Base-by-base conservation (phyloP, 2,113 vertebrate species). In the Poeciliopsis prolifica region DNA sequence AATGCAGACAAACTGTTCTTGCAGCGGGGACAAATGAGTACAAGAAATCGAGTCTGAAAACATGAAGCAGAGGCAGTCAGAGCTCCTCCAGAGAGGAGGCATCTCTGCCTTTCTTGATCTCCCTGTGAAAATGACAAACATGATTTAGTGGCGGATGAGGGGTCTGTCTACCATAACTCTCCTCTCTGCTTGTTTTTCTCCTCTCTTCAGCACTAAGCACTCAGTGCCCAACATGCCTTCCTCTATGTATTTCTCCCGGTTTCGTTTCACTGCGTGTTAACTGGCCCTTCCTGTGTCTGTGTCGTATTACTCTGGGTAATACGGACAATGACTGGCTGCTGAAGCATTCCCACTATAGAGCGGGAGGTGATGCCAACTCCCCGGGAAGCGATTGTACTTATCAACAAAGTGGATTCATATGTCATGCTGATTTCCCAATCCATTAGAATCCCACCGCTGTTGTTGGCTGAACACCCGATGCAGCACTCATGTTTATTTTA, bases 141-240 rank as follows among this genome's bases (percentile, higher is more conserved):
- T 75, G 82, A 79, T 86, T 85, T 81, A 72, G 84, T 78, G 83
- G 81, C 1, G 78, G 80, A 88, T 61, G 71, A 85, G 75, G 65
- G 65, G 61, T 80, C 79, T 80, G 82, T 85, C 83, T 81, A 19
- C 51, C 42, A 28, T 42, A 65, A 14, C 78, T 68, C 68, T 72
- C 78, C 82, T 83, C 70, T 72, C 61, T 44, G 80, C 76, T 71
- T 66, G 67, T 33, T 68, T 78, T 65, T 62, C 77, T 40, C 68
- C 80, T 80, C 78, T 74, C 62, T 73, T 80, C 80, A 58, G 81
- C n/a, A 26, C 79, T 7, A 72, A 80, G 71, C 81, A 69, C 76
- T 77, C 78, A 31, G 44, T 67, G 14, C 61, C 61, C 26, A 12
- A 87, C 79, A 79, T 65, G 33, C 48, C 78, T 83, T 64, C 60